Base-by-base conservation (phyloP, 2,888 invertebrate genomes). In the Sphecodes monilicornis region DNA sequence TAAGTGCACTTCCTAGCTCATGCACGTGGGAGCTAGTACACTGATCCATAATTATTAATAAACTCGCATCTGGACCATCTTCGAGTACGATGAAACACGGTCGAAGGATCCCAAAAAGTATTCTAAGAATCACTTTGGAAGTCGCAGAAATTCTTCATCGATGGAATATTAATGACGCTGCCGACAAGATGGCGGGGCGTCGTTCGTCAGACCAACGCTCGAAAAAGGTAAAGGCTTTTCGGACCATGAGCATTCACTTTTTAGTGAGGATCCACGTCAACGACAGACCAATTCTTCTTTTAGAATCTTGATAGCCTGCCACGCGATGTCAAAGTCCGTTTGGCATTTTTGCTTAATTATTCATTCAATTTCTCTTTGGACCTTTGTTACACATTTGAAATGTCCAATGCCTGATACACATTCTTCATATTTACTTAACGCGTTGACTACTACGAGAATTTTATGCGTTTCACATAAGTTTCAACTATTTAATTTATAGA, bases 41-140 rank as follows among this genome's bases (percentile, higher is more conserved):
- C 39, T 54, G 71, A 32, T 54, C 41, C 41, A 68, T 36, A 68
- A 50, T 80, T 76, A 76, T 80, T 71, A 71, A 80, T 80, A 80
- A 80, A 76, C 72, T 26, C 32, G 46, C 26, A 57, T 72, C 43
- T 75, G 74, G 69, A 57, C 8, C 18, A 43, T 72, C 10, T 43
- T 68, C 32, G 50, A 50, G 50, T 50, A 4, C 50, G 22, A 50
- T 29, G n/a, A 29, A 54, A 66, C 18, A 39, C n/a, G 8, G 4
- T 1, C 74, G 46, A 43, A 70, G 18, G n/a, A 11, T 6, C 11
- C 32, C 18, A 18, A n/a, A 11, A 70, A 46, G 26, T 26, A 2
- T 57, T n/a, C 26, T 32, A 43, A 43, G 13, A 60, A 16, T 74
- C 68, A 13, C 41, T 11, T 41, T 11, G 22, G 2, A 22, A 22